Base-by-base conservation (phyloP, 2,113 vertebrate genomes). In the Lampris incognitus region DNA sequence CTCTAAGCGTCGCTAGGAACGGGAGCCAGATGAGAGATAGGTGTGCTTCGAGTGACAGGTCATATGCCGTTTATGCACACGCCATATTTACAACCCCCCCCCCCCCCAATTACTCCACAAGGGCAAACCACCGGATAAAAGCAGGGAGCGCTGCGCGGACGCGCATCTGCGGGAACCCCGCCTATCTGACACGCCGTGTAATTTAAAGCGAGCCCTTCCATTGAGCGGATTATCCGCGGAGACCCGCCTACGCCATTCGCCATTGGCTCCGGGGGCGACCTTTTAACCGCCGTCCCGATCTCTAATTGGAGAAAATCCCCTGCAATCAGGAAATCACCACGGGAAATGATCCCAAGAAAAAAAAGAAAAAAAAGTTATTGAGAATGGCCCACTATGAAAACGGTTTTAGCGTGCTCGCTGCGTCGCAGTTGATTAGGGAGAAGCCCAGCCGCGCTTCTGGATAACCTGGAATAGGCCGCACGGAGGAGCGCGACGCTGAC, bases 291-390 rank as follows among this genome's bases (percentile, higher is more conserved):
- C 9, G 48, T 79, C 72, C 69, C 41, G 55, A 44, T 0, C 3
- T 1, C 5, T 67, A 71, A 95, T 93, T 94, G 92, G 94, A 58
- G 60, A n/a, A 9, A 52, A 42, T 1, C 9, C 8, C 24, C 66
- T 59, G 63, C 87, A 69, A 57, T 88, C 89, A 78, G 51, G 80
- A 72, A 81, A 88, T 68, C 69, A 90, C 89, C 88, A 85, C 89
- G 89, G 89, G 92, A 93, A 90, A 83, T 68, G 80, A 74, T 75
- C 42, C 24, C 24, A 24, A n/a, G n/a, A n/a, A 24, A 24, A 24
- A 24, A 24, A 24, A 24, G 24, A 24, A 24, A 71, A 74, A 88
- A 94, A 94, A 94, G 92, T 95, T 94, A 55, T 88, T 85, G 83
- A 91, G 85, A 63, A 79, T 58, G 87, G 76, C 81, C 57, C 78